Evolutionary conservation across 92 coral and sea anemone species (phyloP).

Genomic region (Palythoa grandiflora): DNA sequence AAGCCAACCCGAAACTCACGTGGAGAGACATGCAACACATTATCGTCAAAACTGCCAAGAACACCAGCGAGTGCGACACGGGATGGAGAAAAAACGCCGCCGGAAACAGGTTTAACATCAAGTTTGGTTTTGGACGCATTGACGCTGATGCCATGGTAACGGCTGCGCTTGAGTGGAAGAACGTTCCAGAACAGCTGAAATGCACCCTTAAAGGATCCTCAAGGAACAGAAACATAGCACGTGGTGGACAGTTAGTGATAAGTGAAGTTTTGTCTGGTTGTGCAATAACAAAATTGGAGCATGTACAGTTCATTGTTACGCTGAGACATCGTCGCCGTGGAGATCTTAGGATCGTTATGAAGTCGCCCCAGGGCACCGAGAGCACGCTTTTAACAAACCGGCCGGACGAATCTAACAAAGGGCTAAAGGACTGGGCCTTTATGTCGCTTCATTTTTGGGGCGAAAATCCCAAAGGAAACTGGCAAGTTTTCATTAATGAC

Average conservation of each 20-base stretch:
- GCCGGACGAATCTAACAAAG: constrained; percentile 51
- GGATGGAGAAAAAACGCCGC: constrained; percentile 81
- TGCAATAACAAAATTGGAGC: constrained; percentile 70
- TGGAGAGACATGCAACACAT: constrained; percentile 86
- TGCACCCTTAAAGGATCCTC: constrained; percentile 39
- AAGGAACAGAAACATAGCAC: constrained; percentile 34
- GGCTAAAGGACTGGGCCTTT: constrained; percentile 86
- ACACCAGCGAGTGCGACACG: constrained; percentile 53
- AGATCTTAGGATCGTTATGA: constrained; percentile 64
- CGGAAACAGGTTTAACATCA: constrained; percentile 62
- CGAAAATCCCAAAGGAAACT: constrained; percentile 76
- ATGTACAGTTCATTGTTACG: constrained; percentile 65
- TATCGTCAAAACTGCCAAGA: constrained; percentile 65
- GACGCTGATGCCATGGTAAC: constrained; percentile 70
- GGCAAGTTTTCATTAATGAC: constrained; percentile 69
- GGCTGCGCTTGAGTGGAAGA: constrained; percentile 74
- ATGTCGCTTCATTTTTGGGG: constrained; percentile 83
- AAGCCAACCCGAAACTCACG: constrained; percentile 80
- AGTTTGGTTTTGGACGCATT: constrained; percentile 82
- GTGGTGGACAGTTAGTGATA: constrained; percentile 30
- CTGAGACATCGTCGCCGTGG: constrained; percentile 79
- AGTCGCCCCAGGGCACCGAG: constrained; percentile 68
- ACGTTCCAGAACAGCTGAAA: constrained; percentile 70
- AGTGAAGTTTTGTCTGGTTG: constrained; percentile 12
- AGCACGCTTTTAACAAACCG: constrained; percentile 65